These are phyloP conservation scores for Dicrostonyx torquatus DNA, from an alignment of 2,797 vertebrate genomes.

Conservation along the genomic window DNA sequence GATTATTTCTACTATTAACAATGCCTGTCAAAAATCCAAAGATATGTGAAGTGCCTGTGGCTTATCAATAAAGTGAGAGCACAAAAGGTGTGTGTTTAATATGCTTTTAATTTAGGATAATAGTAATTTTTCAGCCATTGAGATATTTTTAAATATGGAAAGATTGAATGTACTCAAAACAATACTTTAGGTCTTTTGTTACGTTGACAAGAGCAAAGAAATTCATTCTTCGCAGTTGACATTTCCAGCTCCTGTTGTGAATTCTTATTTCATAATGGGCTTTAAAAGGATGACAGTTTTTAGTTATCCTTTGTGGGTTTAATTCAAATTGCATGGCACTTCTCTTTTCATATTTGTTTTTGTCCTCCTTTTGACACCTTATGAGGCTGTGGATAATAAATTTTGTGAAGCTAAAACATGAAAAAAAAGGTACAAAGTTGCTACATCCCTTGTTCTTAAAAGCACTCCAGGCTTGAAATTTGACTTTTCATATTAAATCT, in stretches of 20 bases:
- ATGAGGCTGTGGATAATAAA: slow-evolving; percentile 9
- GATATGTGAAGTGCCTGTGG: slow-evolving; percentile 34
- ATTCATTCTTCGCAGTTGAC: slow-evolving; percentile 77
- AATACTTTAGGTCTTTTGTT: slow-evolving; percentile 76
- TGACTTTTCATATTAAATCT: background rate
- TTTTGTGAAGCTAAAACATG: slow-evolving; percentile 27
- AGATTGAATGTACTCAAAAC: slow-evolving; percentile 69
- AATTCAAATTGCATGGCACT: slow-evolving; percentile 63
- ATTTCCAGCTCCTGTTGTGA: slow-evolving; percentile 76
- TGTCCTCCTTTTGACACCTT: slow-evolving; percentile 67
- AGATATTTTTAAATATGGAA: slow-evolving; percentile 78
- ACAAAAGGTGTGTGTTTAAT: slow-evolving; percentile 36
- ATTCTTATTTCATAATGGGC: slow-evolving; percentile 71
- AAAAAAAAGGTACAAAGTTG: background rate
- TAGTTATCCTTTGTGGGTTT: slow-evolving; percentile 74
- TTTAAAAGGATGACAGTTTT: slow-evolving; percentile 67
- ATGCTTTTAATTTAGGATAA: slow-evolving; percentile 71
- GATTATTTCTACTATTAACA: slow-evolving; percentile 69
- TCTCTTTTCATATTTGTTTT: slow-evolving; percentile 47
- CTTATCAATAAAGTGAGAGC: slow-evolving; percentile 66
- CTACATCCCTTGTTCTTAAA: background rate
- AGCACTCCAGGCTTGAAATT: slow-evolving; percentile 35
- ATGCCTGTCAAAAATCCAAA: slow-evolving; percentile 70
- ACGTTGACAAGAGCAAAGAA: slow-evolving; percentile 70
- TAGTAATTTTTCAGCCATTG: slow-evolving; percentile 55